phyloP scores from a whole-genome alignment of 2,113 vertebrate species.

The Percopsis transmontana region DNA sequence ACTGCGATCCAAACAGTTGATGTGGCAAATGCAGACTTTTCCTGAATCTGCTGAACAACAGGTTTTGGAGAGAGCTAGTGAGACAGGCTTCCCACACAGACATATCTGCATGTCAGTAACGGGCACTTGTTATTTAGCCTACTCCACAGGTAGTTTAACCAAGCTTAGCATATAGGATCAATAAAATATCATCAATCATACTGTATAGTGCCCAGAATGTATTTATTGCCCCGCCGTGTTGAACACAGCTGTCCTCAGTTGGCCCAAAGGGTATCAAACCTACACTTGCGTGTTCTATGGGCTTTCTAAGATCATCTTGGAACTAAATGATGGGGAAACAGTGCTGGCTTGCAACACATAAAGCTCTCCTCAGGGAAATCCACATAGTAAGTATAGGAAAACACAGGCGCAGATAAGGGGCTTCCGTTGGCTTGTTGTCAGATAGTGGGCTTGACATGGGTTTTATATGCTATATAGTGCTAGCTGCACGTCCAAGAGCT shows the following conservation, averaged over 20 bases:
- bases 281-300: too few relatives aligned
- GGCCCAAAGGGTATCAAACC: too few relatives aligned
- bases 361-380: constrained; percentile 8
- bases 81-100: constrained; percentile 30
- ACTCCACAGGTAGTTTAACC: too few relatives aligned
- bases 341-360: too few relatives aligned
- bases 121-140: too few relatives aligned
- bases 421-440: constrained; percentile 3
- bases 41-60: constrained; percentile 35
- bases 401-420: constrained; percentile 5
- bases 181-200: too few relatives aligned
- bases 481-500: background rate
- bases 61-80: constrained; percentile 14
- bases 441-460: background rate
- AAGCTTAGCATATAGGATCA: too few relatives aligned
- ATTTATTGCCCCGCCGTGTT: too few relatives aligned
- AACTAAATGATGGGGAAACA: too few relatives aligned
- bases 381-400: background rate
- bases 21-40: constrained; percentile 40
- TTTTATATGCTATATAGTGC: constrained; percentile 20
- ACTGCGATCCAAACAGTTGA: constrained; percentile 41
- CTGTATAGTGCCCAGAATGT: too few relatives aligned
- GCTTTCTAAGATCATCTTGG: too few relatives aligned
- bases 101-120: constrained; percentile 47
- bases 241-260: too few relatives aligned